A percentile compares a stretch with the other conserved stretches of the same genome.
Evolutionary conservation across 2,888 invertebrate species (phyloP).

Genomic region (Amaurobius ferox): DNA sequence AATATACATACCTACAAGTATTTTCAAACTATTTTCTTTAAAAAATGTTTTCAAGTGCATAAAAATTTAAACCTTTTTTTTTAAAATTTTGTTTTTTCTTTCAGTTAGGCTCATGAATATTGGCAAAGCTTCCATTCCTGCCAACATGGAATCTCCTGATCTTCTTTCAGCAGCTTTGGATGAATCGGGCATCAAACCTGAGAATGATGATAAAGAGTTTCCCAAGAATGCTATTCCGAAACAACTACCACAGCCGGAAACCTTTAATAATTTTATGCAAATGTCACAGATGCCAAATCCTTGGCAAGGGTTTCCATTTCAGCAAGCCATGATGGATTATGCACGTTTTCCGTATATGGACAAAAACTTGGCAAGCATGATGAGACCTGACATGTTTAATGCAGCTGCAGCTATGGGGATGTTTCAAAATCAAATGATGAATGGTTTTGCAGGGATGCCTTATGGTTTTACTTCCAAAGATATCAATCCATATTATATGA

Average conservation of each 20-base stretch:
- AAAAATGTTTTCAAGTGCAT: not conserved
- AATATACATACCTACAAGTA: too few species aligned
- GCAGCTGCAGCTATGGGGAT: slow-evolving; percentile 41
- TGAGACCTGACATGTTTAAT: slow-evolving; percentile 44
- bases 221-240: not conserved
- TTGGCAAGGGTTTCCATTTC: slow-evolving; percentile 31
- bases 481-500: slow-evolving; percentile 59
- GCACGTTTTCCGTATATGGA: slow-evolving; percentile 54
- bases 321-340: slow-evolving; percentile 48
- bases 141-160: slow-evolving; percentile 72
- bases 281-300: slow-evolving; percentile 29
- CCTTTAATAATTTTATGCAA: slow-evolving; percentile 19
- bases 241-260: slow-evolving; percentile 25
- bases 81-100: not conserved
- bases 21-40: too few species aligned
- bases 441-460: slow-evolving; percentile 38
- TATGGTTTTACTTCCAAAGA: slow-evolving; percentile 36
- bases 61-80: not conserved
- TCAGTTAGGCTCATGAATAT: not conserved
- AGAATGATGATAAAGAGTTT: slow-evolving; percentile 61
- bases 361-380: slow-evolving; percentile 56
- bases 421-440: slow-evolving; percentile 54
- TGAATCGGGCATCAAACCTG: slow-evolving; percentile 75
- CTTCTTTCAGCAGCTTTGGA: slow-evolving; percentile 76
- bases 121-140: not conserved